Evolutionary conservation across 2,888 invertebrate species (phyloP), one percentile per base, ranked within the genome.

Genomic region (Acanthosoma haemorrhoidale): DNA sequence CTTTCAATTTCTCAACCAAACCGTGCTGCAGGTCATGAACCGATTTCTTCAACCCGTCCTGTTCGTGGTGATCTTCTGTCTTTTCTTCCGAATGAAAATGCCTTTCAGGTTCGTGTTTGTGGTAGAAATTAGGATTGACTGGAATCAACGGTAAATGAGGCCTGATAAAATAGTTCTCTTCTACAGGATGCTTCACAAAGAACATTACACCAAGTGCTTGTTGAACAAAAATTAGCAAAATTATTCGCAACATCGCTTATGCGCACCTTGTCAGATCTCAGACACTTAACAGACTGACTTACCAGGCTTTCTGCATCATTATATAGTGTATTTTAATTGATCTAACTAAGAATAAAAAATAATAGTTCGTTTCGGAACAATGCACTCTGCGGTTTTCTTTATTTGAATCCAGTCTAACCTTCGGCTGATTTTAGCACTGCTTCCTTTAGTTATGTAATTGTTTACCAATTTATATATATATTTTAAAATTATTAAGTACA

Each of bases 321-420:
- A 25, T 51, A 51, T 51, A 51, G 25, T 13, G 25, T n/a, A 51
- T n/a, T 25, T 51, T 51, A 21, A n/a, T 2, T 25, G 51, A 51
- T 51, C 29, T n/a, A n/a, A 51, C 21, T 51, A 51, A 21, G n/a
- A 51, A 51, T 51, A 51, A 51, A 43, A 51, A 51, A n/a, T 25
- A 51, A 0, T 25, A n/a, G 1, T 3, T 18, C 51, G 51, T 51
- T 51, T n/a, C 29, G 51, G 51, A 51, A 25, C 29, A 51, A n/a
- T 51, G 51, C 51, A 43, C 6, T 13, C 29, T 25, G 51, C 29
- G 51, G 51, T 51, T 51, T 51, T 8, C 51, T 51, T 51, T 51
- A 25, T 51, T 51, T n/a, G 25, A 51, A 51, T 13, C n/a, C 25
- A 25, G 25, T 3, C 1, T 29, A 25, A n/a, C 51, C 51, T 51